A percentile compares a stretch with the other conserved stretches of the same genome.
Evolutionary conservation across 2,113 vertebrate genomes (phyloP).

Genomic region (Steatornis caripensis): DNA sequence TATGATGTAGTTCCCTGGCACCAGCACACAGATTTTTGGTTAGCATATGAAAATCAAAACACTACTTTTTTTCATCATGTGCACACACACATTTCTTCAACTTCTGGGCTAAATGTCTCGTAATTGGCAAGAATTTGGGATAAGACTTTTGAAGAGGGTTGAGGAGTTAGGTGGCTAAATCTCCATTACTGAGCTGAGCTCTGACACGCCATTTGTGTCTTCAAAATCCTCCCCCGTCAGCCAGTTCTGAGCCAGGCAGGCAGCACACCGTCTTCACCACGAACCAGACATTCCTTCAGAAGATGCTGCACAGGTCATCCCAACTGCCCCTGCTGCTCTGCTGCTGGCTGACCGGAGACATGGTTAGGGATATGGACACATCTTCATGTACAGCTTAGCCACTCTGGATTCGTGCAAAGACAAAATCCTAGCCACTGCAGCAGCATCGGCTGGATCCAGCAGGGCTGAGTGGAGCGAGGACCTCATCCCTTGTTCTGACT

Average conservation of each 20-base stretch:
- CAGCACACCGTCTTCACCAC: neutral
- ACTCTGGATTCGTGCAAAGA: neutral
- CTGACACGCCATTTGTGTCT: neutral
- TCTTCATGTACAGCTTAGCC: neutral
- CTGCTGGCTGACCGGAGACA: neutral
- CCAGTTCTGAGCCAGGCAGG: neutral
- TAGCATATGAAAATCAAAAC: neutral
- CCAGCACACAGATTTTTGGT: neutral
- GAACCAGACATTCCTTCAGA: neutral
- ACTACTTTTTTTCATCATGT: neutral
- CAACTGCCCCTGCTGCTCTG: neutral
- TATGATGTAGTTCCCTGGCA: conserved; percentile 26
- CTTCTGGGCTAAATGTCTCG: neutral
- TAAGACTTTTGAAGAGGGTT: neutral
- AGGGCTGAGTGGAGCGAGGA: neutral
- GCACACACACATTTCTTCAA: neutral
- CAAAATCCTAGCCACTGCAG: neutral
- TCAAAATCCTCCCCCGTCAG: neutral
- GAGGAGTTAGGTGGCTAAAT: neutral
- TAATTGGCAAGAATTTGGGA: neutral
- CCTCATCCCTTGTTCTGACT: neutral
- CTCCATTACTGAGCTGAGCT: neutral
- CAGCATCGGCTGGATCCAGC: neutral
- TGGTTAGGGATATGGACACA: neutral
- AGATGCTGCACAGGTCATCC: neutral